Evolutionary conservation across 1,140 invertebrate species (phyloP).

Genomic region (Dinothrombium tinctorium): DNA sequence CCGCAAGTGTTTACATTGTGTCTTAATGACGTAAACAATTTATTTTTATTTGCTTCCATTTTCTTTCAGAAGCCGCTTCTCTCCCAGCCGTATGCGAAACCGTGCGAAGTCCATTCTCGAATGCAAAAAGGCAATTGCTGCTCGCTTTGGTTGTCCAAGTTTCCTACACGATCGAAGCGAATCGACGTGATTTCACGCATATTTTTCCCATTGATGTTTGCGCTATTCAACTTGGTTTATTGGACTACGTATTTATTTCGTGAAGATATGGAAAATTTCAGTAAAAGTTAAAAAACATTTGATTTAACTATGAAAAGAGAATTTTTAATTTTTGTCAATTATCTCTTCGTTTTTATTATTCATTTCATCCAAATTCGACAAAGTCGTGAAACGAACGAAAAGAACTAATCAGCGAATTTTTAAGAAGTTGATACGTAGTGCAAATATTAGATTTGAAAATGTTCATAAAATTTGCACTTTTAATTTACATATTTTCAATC

Average conservation of each 20-base stretch:
- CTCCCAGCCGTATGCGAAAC: too few species aligned
- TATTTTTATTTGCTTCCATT: background rate
- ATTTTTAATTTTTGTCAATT: too few species aligned
- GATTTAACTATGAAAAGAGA: too few species aligned
- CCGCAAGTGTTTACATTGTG: background rate
- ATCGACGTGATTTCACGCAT: conserved; percentile 83
- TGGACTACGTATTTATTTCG: conserved; percentile 72
- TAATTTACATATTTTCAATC: too few species aligned
- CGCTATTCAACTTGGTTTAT: conserved; percentile 77
- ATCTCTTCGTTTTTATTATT: too few species aligned
- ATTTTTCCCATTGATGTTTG: conserved; percentile 75
- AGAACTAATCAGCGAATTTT: too few species aligned
- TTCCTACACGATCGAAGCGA: conserved; percentile 64
- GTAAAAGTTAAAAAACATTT: too few species aligned
- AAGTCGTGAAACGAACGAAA: too few species aligned
- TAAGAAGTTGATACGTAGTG: too few species aligned
- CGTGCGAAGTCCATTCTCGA: background rate
- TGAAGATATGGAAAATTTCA: conserved; percentile 22
- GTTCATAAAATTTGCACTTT: too few species aligned
- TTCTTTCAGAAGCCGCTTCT: background rate
- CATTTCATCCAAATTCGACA: too few species aligned
- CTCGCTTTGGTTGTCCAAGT: conserved; percentile 68
- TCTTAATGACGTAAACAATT: background rate
- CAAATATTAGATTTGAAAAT: too few species aligned
- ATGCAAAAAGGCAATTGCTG: conserved; percentile 54